phyloP scores from a whole-genome alignment of 2,797 vertebrate species.

The Mormyrops attenuatus region DNA sequence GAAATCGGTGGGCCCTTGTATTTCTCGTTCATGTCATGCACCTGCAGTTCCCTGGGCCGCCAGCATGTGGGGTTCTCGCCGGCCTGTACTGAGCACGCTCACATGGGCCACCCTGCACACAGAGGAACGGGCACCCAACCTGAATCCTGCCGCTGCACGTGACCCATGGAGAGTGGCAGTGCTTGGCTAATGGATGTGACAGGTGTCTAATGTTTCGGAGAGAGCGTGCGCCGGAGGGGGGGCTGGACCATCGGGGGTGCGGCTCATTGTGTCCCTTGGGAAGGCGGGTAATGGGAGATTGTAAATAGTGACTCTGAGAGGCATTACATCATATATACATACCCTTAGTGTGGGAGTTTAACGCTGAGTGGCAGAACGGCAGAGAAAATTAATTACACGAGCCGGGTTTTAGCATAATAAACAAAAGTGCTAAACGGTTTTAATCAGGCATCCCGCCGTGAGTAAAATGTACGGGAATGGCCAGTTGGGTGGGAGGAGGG shows the following conservation, averaged over 20 bases:
- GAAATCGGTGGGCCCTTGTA: not conserved
- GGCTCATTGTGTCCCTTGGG: not conserved
- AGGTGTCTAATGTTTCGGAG: slow-evolving; percentile 8
- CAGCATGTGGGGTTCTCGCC: not conserved
- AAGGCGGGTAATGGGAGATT: not conserved
- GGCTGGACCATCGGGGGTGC: not conserved
- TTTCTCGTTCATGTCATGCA: not conserved
- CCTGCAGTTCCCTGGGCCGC: not conserved
- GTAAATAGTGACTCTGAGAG: slow-evolving; percentile 3
- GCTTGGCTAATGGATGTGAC: not conserved
- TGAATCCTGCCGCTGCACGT: not conserved
- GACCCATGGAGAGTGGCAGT: not conserved
- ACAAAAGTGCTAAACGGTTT: not conserved
- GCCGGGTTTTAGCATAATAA: not conserved
- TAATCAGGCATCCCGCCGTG: not conserved
- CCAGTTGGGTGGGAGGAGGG: not conserved
- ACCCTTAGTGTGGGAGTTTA: not conserved
- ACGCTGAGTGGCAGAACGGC: not conserved
- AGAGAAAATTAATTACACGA: not conserved
- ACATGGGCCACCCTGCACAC: not conserved
- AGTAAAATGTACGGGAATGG: not conserved
- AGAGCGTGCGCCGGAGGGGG: not conserved
- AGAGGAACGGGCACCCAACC: not conserved
- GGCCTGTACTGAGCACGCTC: not conserved
- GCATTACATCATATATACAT: not conserved